Percentiles rank a stretch among this genome's conserved stretches.
These are phyloP conservation scores for Drosophila tanythrix DNA, from an alignment of 2,888 invertebrate species.

Conservation along the genomic window DNA sequence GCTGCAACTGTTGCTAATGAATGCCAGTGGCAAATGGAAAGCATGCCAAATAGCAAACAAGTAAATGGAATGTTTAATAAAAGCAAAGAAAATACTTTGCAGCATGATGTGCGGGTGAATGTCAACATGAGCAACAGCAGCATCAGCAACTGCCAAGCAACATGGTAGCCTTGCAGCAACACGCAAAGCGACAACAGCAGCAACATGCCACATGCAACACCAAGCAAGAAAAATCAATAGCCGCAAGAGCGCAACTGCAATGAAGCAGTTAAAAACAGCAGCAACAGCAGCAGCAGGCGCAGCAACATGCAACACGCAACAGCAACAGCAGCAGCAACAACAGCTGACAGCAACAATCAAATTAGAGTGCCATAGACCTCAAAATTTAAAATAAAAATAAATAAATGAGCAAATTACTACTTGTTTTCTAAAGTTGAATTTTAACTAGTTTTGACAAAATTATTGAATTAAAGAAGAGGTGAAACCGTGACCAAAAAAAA, in stretches of 20 bases:
- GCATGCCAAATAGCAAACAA: constrained; percentile 29
- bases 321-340: constrained; percentile 1
- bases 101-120: constrained; percentile 55
- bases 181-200: constrained; percentile 19
- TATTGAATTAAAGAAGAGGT: background rate
- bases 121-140: constrained; percentile 56
- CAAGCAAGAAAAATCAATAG: constrained; percentile 6
- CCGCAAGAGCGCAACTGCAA: background rate
- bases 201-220: constrained; percentile 13
- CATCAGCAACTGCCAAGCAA: constrained; percentile 12
- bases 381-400: background rate
- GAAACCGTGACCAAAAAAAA: background rate
- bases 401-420: background rate
- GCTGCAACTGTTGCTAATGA: constrained; percentile 55
- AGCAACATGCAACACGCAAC: background rate
- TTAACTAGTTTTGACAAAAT: background rate
- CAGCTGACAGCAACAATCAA: constrained; percentile 5
- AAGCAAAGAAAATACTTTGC: constrained; percentile 24
- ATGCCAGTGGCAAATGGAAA: constrained; percentile 25
- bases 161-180: constrained; percentile 3
- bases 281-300: constrained; percentile 7
- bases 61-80: constrained; percentile 55
- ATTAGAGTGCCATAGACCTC: background rate
- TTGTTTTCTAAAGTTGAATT: background rate
- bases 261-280: background rate